Conservation (phyloP, 2,888 invertebrate genomes). For the Helobdella robusta region DNA sequence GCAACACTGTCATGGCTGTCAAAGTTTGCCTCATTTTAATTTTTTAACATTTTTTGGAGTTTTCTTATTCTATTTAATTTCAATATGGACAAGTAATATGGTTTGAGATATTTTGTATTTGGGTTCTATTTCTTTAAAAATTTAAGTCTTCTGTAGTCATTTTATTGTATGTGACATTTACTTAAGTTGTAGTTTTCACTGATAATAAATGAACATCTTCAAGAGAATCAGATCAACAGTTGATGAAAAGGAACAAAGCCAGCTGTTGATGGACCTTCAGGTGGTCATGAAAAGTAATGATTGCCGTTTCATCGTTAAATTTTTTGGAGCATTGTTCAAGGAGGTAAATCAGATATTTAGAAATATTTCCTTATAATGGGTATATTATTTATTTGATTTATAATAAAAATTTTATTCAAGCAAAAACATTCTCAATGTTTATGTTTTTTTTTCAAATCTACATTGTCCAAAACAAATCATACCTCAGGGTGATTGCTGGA, state of each 20-base stretch:
- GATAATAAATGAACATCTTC: no score
- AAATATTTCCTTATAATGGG: neutral
- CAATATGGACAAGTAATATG: no score
- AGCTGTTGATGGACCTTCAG: constrained; percentile 37
- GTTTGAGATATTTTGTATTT: no score
- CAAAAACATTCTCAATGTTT: no score
- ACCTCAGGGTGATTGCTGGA: constrained; percentile 98
- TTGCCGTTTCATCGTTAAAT: constrained; percentile 36
- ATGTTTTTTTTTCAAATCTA: neutral
- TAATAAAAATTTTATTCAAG: neutral
- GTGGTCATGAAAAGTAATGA: constrained; percentile 36
- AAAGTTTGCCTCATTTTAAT: constrained; percentile 67
- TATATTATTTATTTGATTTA: neutral
- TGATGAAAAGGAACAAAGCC: constrained; percentile 37
- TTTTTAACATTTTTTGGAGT: no score
- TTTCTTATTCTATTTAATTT: no score
- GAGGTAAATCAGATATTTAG: constrained; percentile 55
- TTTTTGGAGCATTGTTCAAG: constrained; percentile 36
- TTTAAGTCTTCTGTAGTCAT: no score
- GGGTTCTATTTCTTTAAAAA: no score
- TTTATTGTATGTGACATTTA: no score
- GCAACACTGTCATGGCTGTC: constrained; percentile 89
- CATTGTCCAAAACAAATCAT: constrained; percentile 25
- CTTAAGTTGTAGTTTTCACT: no score
- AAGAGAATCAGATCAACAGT: constrained; percentile 50